Conservation (phyloP, 1,140 invertebrate genomes). For the Pygmarrhopalites habei region DNA sequence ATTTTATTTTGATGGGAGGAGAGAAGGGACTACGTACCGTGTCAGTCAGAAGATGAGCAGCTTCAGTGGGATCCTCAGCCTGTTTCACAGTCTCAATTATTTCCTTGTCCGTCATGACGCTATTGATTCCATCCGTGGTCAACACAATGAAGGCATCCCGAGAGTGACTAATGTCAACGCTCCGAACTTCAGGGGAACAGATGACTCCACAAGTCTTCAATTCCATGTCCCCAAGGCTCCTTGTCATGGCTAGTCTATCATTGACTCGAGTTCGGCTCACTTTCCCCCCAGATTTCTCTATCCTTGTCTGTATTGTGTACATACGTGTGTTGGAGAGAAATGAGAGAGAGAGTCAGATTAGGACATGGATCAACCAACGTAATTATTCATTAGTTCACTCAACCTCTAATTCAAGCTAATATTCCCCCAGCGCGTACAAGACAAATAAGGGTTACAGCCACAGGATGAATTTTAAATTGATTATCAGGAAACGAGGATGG, state of each 20-base stretch:
- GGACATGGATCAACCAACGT: too few species aligned
- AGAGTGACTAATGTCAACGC: constrained; percentile 50
- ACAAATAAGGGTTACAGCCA: too few species aligned
- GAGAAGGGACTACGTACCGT: too few species aligned
- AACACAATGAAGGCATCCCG: constrained; percentile 52
- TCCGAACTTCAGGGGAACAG: constrained; percentile 47
- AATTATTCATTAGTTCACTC: too few species aligned
- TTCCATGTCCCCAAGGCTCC: constrained; percentile 54
- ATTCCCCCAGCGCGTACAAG: too few species aligned
- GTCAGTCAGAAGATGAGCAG: constrained; percentile 49
- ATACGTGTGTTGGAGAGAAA: not conserved
- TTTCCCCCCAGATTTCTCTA: constrained; percentile 42
- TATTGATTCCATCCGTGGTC: constrained; percentile 51
- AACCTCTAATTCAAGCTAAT: too few species aligned
- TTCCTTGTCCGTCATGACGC: constrained; percentile 50
- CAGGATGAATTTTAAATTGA: too few species aligned
- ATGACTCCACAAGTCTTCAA: constrained; percentile 52
- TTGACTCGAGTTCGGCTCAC: constrained; percentile 41
- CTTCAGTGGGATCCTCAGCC: constrained; percentile 47
- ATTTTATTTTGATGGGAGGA: too few species aligned
- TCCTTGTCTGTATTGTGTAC: constrained; percentile 39
- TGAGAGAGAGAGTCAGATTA: too few species aligned
- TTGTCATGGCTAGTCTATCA: constrained; percentile 51
- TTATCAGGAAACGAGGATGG: too few species aligned
- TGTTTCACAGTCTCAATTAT: constrained; percentile 48